These are phyloP conservation scores for Nyleta sp. DNA, from an alignment of 2,888 invertebrate species.

Conservation along the genomic window DNA sequence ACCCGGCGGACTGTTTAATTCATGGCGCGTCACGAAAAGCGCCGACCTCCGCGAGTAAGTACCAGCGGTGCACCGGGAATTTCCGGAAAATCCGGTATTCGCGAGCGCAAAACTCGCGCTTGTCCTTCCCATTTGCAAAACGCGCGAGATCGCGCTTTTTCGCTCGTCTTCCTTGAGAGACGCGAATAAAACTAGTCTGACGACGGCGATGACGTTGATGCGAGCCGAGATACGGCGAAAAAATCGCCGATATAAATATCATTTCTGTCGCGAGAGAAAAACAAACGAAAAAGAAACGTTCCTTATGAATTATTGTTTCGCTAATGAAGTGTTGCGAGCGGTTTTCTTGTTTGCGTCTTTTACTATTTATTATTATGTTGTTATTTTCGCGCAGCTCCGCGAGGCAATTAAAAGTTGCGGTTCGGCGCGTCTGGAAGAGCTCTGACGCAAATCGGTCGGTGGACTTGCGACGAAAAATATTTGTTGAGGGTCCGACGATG, in stretches of 20 bases:
- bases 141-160: slow-evolving; percentile 64
- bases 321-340: slow-evolving; percentile 3
- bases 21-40: slow-evolving; percentile 73
- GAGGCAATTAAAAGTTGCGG: too few relatives aligned
- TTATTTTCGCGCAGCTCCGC: too few relatives aligned
- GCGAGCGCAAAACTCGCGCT: slow-evolving; percentile 69
- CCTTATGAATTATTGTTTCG: slow-evolving; percentile 17
- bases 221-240: slow-evolving; percentile 52
- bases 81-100: slow-evolving; percentile 79
- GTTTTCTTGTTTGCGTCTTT: background rate
- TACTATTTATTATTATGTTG: background rate
- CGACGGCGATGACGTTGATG: slow-evolving; percentile 68
- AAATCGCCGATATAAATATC: slow-evolving; percentile 35
- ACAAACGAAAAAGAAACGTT: slow-evolving; percentile 6
- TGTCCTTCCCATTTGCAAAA: slow-evolving; percentile 74
- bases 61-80: slow-evolving; percentile 70
- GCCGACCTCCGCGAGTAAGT: slow-evolving; percentile 62
- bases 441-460: too few relatives aligned
- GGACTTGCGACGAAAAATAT: too few relatives aligned
- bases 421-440: too few relatives aligned
- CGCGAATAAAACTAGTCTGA: slow-evolving; percentile 75
- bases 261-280: slow-evolving; percentile 3
- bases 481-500: too few relatives aligned
- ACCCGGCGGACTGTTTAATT: slow-evolving; percentile 70
- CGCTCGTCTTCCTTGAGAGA: slow-evolving; percentile 66